Base-by-base conservation (phyloP, 1,140 invertebrate genomes). In the Oreohelix idahoensis region DNA sequence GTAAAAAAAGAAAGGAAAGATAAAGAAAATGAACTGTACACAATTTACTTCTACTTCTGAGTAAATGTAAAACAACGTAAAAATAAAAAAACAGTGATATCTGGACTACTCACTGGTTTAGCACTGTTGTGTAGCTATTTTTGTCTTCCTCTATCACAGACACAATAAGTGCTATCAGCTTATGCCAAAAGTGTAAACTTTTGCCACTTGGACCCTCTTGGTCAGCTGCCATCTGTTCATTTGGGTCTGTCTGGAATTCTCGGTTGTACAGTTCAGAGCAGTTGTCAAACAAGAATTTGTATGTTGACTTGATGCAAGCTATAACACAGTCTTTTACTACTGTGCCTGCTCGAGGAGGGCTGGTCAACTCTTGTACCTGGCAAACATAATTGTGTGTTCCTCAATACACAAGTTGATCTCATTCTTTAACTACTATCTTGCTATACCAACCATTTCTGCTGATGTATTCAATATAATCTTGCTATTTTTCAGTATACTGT, bases 281-380 rank as follows among this genome's bases (percentile, higher is more conserved):
- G 93, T 99, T 98, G 93, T 98, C 97, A 93, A 99, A 99, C 29
- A 99, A 94, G 93, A 99, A 99, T 94, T 99, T 97, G 93, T 99
- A 99, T 35, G 98, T 99, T 45, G 98, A 98, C 89, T 98, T 94
- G 83, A 99, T 95, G 93, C 99, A 99, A 35, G 98, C 98, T 91
- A 98, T 99, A 0, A 99, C 98, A 93, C 99, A 99, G 93, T 99
- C 98, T 93, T 99, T 99, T 0, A 99, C 98, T 10, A 99, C 98
- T 36, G 97, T 98, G 92, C 97, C 98, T 36, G 99, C 98, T 87
- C 98, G 93, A 0, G 98, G 98, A 73, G 98, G 98, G 94, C 97
- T 98, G 26, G 97, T 96, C 85, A 99, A 92, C 91, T 99, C 98
- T 95, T 99, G 98, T 2, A 99, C 98, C 96, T 97, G 29, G 36